These are phyloP conservation scores for Sminthurinus aureus DNA, from an alignment of 2,888 invertebrate genomes.

Conservation along the genomic window DNA sequence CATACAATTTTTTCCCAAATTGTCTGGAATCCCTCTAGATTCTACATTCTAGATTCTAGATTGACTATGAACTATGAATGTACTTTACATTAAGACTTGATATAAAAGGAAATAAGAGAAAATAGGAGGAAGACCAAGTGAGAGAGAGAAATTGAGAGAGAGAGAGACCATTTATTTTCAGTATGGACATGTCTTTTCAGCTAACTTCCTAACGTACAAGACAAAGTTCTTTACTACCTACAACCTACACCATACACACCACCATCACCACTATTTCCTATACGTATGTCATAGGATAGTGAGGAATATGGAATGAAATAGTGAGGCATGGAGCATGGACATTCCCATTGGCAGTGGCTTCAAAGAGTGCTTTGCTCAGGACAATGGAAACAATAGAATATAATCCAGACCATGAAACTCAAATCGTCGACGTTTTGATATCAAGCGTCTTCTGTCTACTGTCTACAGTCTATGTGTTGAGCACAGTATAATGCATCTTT, in stretches of 20 bases:
- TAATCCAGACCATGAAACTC: neutral
- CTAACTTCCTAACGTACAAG: neutral
- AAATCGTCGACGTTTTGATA: neutral
- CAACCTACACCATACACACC: no score
- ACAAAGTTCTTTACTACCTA: neutral
- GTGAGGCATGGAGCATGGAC: neutral
- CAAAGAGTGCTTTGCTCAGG: neutral
- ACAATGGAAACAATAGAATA: neutral
- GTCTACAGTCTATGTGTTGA: no score
- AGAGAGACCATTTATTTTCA: conserved; percentile 4
- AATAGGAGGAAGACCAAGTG: neutral
- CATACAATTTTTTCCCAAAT: neutral
- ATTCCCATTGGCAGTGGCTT: neutral
- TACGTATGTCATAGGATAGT: no score
- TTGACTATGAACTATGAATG: conserved; percentile 1
- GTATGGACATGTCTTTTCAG: neutral
- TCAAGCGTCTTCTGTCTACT: neutral
- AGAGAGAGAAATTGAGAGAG: neutral
- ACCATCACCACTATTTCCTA: neutral
- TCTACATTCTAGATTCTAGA: neutral
- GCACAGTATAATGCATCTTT: neutral
- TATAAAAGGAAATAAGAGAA: no score
- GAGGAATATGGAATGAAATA: neutral
- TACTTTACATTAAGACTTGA: conserved; percentile 3
- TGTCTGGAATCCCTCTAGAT: neutral